phyloP scores from a whole-genome alignment of 2,797 vertebrate genomes.

The Limosa lapponica region DNA sequence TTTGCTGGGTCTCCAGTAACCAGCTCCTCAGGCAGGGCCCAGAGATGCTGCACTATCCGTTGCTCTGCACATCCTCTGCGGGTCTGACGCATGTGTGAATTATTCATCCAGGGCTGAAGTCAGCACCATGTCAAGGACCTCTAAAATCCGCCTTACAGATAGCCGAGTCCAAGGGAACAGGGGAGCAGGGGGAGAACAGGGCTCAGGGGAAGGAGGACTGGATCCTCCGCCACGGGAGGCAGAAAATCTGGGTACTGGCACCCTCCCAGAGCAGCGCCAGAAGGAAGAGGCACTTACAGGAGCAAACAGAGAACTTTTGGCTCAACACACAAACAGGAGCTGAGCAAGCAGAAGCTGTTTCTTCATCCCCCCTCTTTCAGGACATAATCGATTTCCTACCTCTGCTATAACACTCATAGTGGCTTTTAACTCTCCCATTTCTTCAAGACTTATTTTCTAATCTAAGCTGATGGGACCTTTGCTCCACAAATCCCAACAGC shows the following conservation, averaged over 20 bases:
- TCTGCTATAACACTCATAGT: not conserved
- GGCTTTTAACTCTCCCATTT: constrained; percentile 47
- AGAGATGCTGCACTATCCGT: not conserved
- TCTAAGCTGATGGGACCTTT: constrained; percentile 32
- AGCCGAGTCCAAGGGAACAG: not conserved
- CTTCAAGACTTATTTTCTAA: constrained; percentile 47
- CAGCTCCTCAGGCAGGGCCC: not conserved
- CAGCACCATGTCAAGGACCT: constrained; percentile 44
- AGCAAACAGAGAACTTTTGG: constrained; percentile 27
- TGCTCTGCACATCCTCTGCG: not conserved
- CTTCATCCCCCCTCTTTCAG: constrained; percentile 7
- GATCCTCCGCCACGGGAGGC: not conserved
- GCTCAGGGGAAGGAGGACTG: not conserved
- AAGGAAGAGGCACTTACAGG: not conserved
- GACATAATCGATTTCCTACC: constrained; percentile 7
- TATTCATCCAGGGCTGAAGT: constrained; percentile 47
- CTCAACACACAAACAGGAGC: not conserved
- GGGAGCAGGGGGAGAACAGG: not conserved
- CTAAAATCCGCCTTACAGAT: not conserved
- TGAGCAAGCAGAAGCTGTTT: constrained; percentile 38
- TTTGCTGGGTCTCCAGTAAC: not conserved
- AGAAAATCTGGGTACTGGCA: not conserved
- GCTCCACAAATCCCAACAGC: constrained; percentile 39
- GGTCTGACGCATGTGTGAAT: constrained; percentile 15
- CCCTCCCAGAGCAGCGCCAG: not conserved